phyloP scores from a whole-genome alignment of 2,797 vertebrate genomes.

The Parambassis ranga region DNA sequence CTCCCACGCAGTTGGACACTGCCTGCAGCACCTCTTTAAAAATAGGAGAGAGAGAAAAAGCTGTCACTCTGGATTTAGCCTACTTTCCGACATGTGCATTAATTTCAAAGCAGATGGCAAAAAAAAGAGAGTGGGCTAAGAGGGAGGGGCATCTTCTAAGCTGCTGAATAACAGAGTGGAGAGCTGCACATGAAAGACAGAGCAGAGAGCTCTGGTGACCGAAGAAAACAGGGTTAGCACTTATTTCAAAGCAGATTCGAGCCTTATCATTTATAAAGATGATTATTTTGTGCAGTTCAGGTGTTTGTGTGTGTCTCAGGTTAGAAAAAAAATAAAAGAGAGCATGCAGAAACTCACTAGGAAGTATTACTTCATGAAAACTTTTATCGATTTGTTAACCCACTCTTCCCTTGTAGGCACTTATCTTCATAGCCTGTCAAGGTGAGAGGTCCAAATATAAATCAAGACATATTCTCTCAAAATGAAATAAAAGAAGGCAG shows the following conservation, averaged over 20 bases:
- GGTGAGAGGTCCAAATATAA: slow-evolving; percentile 21
- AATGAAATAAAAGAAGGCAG: slow-evolving; percentile 37
- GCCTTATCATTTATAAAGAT: slow-evolving; percentile 25
- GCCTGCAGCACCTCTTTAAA: slow-evolving; percentile 66
- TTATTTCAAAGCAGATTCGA: slow-evolving; percentile 51
- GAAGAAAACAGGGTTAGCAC: slow-evolving; percentile 29
- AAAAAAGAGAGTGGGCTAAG: slow-evolving; percentile 46
- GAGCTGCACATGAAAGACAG: slow-evolving; percentile 26
- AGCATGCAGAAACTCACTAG: not conserved
- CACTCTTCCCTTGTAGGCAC: slow-evolving; percentile 37
- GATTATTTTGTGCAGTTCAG: not conserved
- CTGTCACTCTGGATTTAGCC: slow-evolving; percentile 81
- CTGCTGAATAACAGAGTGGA: slow-evolving; percentile 63
- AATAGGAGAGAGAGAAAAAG: slow-evolving; percentile 65
- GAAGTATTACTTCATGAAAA: slow-evolving; percentile 19
- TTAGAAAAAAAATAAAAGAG: slow-evolving; percentile 1
- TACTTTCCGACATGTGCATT: slow-evolving; percentile 79
- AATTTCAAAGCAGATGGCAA: slow-evolving; percentile 81
- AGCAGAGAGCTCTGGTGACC: slow-evolving; percentile 27
- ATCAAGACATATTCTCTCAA: slow-evolving; percentile 45
- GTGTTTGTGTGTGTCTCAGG: slow-evolving; percentile 1
- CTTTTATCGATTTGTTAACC: slow-evolving; percentile 33
- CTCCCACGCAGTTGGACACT: slow-evolving; percentile 54
- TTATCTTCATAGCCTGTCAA: slow-evolving; percentile 19
- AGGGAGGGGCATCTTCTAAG: slow-evolving; percentile 54